Conservation (phyloP, 2,113 vertebrate species). For the Formicarius rufipectus region DNA sequence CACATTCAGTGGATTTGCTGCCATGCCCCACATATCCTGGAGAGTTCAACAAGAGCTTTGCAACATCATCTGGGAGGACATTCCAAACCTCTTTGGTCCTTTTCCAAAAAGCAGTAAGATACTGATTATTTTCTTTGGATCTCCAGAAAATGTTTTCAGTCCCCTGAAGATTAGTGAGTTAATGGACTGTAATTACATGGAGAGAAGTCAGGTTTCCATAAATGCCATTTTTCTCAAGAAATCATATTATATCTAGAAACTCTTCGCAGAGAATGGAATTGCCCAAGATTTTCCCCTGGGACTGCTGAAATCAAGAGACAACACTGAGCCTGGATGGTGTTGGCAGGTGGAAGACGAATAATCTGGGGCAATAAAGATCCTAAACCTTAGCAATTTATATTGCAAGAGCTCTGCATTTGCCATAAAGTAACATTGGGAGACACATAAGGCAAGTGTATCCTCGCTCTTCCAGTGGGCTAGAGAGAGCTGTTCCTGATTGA, state of each 20-base stretch:
- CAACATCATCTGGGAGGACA: not conserved
- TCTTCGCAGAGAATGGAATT: not conserved
- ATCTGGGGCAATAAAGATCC: not conserved
- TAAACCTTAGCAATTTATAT: not conserved
- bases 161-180: not conserved
- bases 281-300: not conserved
- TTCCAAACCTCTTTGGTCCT: not conserved
- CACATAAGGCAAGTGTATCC: not conserved
- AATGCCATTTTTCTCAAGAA: not conserved
- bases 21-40: not conserved
- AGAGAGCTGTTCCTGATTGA: not conserved
- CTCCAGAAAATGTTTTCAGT: not conserved
- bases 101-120: not conserved
- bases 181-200: accelerated
- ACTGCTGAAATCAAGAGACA: not conserved
- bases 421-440: not conserved
- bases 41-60: not conserved
- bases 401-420: not conserved
- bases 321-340: not conserved
- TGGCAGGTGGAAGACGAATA: not conserved
- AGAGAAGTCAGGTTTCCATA: not conserved
- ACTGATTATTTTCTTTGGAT: not conserved
- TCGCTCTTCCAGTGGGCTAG: not conserved
- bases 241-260: not conserved
- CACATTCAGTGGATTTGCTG: not conserved